These are phyloP conservation scores for Brachionus manjavacas DNA, from an alignment of 1,140 invertebrate genomes.

Conservation along the genomic window DNA sequence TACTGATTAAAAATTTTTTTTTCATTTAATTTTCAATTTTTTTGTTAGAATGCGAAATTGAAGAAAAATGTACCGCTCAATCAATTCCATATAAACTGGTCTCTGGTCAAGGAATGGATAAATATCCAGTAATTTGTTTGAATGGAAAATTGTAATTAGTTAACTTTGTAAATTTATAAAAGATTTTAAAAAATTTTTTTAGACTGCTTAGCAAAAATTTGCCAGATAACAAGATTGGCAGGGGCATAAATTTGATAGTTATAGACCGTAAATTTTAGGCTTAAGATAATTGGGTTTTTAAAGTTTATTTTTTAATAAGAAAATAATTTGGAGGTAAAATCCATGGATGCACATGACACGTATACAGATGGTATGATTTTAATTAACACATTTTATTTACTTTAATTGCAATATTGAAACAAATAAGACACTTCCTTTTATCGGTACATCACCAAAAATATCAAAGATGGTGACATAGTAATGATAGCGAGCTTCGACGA, in stretches of 20 bases:
- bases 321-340: constrained; percentile 45
- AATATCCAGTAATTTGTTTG: constrained; percentile 47
- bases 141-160: constrained; percentile 46
- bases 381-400: neutral
- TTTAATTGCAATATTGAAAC: neutral
- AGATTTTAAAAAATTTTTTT: too few relatives aligned
- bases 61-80: constrained; percentile 44
- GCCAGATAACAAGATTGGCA: constrained; percentile 46
- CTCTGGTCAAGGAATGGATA: constrained; percentile 47
- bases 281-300: neutral
- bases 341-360: constrained; percentile 48
- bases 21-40: neutral
- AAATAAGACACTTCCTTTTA: constrained; percentile 48
- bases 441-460: constrained; percentile 47
- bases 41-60: constrained; percentile 31
- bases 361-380: constrained; percentile 48
- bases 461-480: constrained; percentile 47
- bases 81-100: constrained; percentile 48
- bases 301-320: constrained; percentile 43
- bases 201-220: constrained; percentile 46
- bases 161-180: too few relatives aligned
- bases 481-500: constrained; percentile 52
- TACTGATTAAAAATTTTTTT: neutral
- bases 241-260: constrained; percentile 48
- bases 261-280: constrained; percentile 47